These are phyloP conservation scores for Lithophane leautieri DNA, from an alignment of 2,888 invertebrate genomes.

Conservation along the genomic window DNA sequence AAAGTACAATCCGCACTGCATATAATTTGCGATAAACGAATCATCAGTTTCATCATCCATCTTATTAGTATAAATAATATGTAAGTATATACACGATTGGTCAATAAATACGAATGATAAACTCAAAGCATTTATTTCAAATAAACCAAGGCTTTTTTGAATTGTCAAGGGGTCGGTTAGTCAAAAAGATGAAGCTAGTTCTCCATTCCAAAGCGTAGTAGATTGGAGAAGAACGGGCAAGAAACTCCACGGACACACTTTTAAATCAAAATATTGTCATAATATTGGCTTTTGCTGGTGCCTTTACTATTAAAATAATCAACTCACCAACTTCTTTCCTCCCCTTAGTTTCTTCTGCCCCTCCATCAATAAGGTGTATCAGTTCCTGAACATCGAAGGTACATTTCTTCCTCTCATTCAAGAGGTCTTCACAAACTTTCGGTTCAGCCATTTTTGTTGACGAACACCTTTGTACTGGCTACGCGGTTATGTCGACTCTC, in stretches of 20 bases:
- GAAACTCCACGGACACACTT: too few species aligned
- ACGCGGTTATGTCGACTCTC: not conserved
- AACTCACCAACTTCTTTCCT: slow-evolving; percentile 87
- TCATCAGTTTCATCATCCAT: not conserved
- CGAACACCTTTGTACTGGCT: slow-evolving; percentile 38
- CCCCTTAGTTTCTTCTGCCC: slow-evolving; percentile 92
- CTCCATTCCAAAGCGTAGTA: too few species aligned
- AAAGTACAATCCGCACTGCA: slow-evolving; percentile 6
- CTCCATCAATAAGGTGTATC: slow-evolving; percentile 94
- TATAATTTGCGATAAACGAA: slow-evolving; percentile 19
- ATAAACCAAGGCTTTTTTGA: too few species aligned
- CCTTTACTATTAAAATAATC: slow-evolving; percentile 2
- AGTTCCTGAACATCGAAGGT: slow-evolving; percentile 93
- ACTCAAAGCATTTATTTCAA: too few species aligned
- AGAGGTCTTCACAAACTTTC: slow-evolving; percentile 91
- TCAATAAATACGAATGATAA: not conserved
- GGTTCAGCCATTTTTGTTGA: slow-evolving; percentile 66
- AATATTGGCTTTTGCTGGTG: not conserved
- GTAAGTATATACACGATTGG: not conserved
- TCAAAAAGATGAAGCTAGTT: too few species aligned
- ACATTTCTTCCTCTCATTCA: slow-evolving; percentile 92
- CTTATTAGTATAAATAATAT: not conserved
- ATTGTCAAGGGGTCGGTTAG: too few species aligned
- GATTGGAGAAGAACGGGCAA: too few species aligned
- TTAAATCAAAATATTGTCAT: too few species aligned